Percentiles rank a stretch among this genome's conserved stretches.
Evolutionary conservation across 2,888 invertebrate species (phyloP).

Genomic region (Cantharis nigra): DNA sequence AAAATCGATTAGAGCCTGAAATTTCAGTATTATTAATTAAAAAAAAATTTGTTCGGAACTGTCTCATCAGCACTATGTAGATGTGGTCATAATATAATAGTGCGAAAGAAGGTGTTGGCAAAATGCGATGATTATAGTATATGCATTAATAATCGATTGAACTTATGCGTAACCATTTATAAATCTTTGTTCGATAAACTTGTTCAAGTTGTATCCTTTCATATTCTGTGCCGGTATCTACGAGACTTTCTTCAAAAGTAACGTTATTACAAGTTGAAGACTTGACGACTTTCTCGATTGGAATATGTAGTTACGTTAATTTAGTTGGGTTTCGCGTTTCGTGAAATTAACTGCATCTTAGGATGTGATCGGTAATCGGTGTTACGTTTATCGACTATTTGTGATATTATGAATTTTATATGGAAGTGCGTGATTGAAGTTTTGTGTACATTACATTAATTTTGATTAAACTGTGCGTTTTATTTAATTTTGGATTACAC

Average conservation of each 20-base stretch:
- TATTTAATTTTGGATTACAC: background rate
- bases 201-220: background rate
- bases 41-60: background rate
- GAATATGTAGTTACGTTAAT: background rate
- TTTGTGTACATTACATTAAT: background rate
- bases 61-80: background rate
- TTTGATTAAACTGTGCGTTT: background rate
- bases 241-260: background rate
- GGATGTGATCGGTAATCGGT: background rate
- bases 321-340: slow-evolving; percentile 1
- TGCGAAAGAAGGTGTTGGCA: background rate
- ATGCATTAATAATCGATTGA: background rate
- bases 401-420: background rate
- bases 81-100: background rate
- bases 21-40: too few species aligned
- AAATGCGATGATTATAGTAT: background rate
- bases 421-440: background rate
- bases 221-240: background rate
- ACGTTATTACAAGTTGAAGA: background rate
- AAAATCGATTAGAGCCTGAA: too few species aligned
- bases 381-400: background rate
- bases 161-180: background rate
- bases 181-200: background rate
- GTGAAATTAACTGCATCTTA: background rate
- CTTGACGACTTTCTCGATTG: background rate